Evolutionary conservation across 1,140 invertebrate genomes (phyloP), one percentile per base, ranked within the genome.

Genomic region (Nautilus pompilius): DNA sequence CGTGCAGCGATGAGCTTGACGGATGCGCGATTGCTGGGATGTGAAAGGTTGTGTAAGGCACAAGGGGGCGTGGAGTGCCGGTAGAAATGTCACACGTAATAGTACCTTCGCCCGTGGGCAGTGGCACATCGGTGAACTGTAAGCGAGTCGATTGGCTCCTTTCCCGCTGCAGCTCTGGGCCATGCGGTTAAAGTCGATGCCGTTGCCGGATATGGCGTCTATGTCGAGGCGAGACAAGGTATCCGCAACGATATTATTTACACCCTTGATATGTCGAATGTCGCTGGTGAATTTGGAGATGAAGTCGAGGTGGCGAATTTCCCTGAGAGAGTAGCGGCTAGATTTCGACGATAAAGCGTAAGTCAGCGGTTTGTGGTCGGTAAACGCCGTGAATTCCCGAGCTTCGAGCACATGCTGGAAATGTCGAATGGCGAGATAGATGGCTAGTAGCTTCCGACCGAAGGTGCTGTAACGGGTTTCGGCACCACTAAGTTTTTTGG

Each of bases 291-390:
- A 41, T 41, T 41, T 8, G 36, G 36, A 8, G 36, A 41, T 41
- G 36, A 41, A 41, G 36, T 41, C 36, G 36, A 41, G 36, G 36
- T 41, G 36, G n/a, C 36, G 36, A n/a, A 41, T n/a, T 41, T 41
- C 36, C n/a, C 36, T 41, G n/a, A n/a, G 36, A 41, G 36, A 41
- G n/a, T 41, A n/a, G 0, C 36, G n/a, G 36, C n/a, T n/a, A 41
- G 36, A n/a, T 41, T n/a, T 41, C n/a, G 8, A 13, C n/a, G 8
- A 13, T 8, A n/a, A 34, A 5, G 17, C 28, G 62, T 55, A 3
- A 77, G 81, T 58, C 79, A 41, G 36, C 36, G n/a, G n/a, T n/a
- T 41, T 41, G 36, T 41, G 36, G n/a, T 41, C 36, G n/a, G 36
- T 41, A n/a, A 15, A 41, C 13, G n/a, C n/a, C 36, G 36, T 41